A percentile compares a stretch with the other conserved stretches of the same genome.
Evolutionary conservation across 2,113 vertebrate species (phyloP).

Genomic region (Ranitomeya variabilis): DNA sequence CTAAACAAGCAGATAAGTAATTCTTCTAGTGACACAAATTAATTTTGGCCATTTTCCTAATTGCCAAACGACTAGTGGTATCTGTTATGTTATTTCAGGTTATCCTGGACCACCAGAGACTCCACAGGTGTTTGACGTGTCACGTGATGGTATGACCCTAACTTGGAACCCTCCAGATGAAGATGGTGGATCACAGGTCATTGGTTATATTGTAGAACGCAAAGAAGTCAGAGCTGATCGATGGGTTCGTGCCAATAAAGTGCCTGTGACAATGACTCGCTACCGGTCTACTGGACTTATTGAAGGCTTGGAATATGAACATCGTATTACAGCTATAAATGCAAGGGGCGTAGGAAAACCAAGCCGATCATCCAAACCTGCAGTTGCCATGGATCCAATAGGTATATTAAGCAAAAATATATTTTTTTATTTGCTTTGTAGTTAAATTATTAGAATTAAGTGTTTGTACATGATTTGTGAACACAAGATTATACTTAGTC

Average conservation of each 20-base stretch:
- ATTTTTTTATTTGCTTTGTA: neutral
- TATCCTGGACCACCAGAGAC: conserved; percentile 91
- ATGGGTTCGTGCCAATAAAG: conserved; percentile 95
- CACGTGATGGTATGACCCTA: conserved; percentile 96
- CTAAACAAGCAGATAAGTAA: too few relatives aligned
- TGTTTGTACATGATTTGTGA: neutral
- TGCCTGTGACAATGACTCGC: conserved; percentile 96
- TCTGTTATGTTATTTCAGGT: conserved; percentile 69
- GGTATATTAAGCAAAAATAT: conserved; percentile 72
- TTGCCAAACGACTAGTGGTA: neutral
- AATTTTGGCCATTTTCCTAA: neutral
- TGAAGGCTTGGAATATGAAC: conserved; percentile 96
- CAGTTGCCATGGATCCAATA: conserved; percentile 92
- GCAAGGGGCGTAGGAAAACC: conserved; percentile 90
- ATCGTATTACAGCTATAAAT: conserved; percentile 93
- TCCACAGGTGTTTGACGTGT: conserved; percentile 88
- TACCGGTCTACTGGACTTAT: conserved; percentile 94
- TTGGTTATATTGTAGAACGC: conserved; percentile 95
- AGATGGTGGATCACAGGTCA: conserved; percentile 90
- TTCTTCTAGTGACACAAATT: neutral
- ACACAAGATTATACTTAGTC: neutral
- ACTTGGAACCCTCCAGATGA: conserved; percentile 94
- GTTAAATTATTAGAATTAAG: neutral
- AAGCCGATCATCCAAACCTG: conserved; percentile 88
- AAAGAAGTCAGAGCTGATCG: conserved; percentile 95